Conservation (phyloP, 2,113 vertebrate genomes). For the Ardeotis arabs region DNA sequence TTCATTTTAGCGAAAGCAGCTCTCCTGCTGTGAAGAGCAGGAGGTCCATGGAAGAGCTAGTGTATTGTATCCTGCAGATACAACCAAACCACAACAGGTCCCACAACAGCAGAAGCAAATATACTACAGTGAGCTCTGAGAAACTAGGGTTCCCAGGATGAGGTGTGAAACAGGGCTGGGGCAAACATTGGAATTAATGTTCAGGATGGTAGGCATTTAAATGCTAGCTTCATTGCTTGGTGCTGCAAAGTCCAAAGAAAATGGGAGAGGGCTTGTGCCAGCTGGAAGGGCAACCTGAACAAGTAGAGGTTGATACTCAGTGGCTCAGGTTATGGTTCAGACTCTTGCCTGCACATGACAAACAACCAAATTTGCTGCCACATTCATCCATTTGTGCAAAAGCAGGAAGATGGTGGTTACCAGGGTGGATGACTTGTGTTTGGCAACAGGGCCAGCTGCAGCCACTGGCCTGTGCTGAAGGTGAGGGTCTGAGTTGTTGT, state of each 20-base stretch:
- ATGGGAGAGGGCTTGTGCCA: neutral
- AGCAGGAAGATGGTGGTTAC: neutral
- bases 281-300: neutral
- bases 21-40: neutral
- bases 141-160: neutral
- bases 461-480: neutral
- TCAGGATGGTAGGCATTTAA: neutral
- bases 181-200: neutral
- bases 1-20: neutral
- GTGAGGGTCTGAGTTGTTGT: neutral
- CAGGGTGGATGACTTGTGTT: neutral
- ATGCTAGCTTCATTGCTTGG: neutral
- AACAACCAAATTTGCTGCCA: neutral
- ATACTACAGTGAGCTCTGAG: neutral
- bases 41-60: neutral
- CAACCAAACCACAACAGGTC: neutral
- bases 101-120: neutral
- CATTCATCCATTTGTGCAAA: neutral
- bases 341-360: rapidly evolving
- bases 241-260: neutral
- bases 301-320: neutral
- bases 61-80: neutral
- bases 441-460: neutral
- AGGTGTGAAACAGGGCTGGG: neutral
- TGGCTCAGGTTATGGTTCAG: neutral